A percentile compares a stretch with the other conserved stretches of the same genome.
These are phyloP conservation scores for Brenthis daphne DNA, from an alignment of 2,888 invertebrate species.

Conservation along the genomic window DNA sequence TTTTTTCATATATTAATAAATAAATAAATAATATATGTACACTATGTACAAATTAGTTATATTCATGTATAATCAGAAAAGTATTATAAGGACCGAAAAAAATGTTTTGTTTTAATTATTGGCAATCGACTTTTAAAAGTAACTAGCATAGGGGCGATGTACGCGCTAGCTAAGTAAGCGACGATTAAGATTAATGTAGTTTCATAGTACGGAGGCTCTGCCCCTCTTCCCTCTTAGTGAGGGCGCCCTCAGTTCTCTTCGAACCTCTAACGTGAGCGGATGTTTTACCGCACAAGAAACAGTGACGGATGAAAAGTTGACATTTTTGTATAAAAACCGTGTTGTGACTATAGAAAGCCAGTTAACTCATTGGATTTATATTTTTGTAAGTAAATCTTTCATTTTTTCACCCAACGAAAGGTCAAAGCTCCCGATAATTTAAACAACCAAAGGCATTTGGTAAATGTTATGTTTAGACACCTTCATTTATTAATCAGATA, in stretches of 20 bases:
- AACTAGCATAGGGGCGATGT: slow-evolving; percentile 50
- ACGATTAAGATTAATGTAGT: slow-evolving; percentile 43
- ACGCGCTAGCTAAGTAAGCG: slow-evolving; percentile 56
- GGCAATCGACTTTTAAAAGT: background rate
- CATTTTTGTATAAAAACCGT: slow-evolving; percentile 65
- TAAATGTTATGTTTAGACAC: slow-evolving; percentile 33
- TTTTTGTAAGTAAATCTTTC: slow-evolving; percentile 61
- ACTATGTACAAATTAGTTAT: too few species aligned
- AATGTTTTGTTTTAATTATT: background rate
- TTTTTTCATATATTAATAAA: too few species aligned
- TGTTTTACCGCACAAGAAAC: slow-evolving; percentile 52
- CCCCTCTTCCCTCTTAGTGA: slow-evolving; percentile 69
- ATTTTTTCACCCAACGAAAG: slow-evolving; percentile 51
- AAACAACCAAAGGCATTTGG: slow-evolving; percentile 51
- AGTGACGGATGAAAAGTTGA: slow-evolving; percentile 55
- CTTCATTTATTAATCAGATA: slow-evolving; percentile 23
- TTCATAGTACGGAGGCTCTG: slow-evolving; percentile 53
- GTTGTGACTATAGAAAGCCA: slow-evolving; percentile 59
- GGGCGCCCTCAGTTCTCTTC: slow-evolving; percentile 68
- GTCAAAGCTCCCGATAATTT: slow-evolving; percentile 53
- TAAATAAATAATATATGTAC: too few species aligned
- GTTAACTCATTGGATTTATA: slow-evolving; percentile 66
- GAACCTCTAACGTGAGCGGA: slow-evolving; percentile 51
- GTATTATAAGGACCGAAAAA: background rate
- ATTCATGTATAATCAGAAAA: too few species aligned